phyloP scores from a whole-genome alignment of 2,797 vertebrate species.

The Xiphorhynchus erythropygius region DNA sequence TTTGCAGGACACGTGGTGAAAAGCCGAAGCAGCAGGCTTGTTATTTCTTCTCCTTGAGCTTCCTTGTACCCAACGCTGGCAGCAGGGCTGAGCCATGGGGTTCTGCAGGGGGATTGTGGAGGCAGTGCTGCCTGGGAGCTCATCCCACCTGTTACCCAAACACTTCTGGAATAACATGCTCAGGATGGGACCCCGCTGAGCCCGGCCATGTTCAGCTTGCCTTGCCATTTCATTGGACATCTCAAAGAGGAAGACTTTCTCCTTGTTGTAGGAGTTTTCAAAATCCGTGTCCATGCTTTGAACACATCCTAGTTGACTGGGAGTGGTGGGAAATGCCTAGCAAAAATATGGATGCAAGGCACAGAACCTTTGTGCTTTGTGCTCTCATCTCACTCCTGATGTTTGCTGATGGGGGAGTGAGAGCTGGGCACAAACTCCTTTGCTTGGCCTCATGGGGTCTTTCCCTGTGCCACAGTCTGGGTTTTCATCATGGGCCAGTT shows the following conservation, averaged over 20 bases:
- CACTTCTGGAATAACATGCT: neutral
- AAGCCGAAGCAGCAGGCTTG: neutral
- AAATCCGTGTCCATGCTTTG: neutral
- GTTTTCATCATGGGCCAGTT: fast-evolving
- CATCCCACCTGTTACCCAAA: neutral
- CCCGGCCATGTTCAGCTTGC: fast-evolving
- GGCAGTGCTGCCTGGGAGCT: neutral
- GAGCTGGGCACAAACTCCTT: neutral
- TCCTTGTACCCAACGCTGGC: neutral
- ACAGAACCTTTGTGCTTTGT: neutral
- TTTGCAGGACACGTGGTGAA: constrained; percentile 12
- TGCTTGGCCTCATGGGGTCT: neutral
- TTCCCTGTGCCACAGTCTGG: neutral
- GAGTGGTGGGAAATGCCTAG: neutral
- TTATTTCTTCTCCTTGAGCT: neutral
- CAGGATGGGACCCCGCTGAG: neutral
- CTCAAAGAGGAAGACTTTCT: neutral
- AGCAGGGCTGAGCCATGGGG: neutral
- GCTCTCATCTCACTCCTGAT: neutral
- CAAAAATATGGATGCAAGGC: neutral
- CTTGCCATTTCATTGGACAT: neutral
- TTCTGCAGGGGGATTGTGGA: neutral
- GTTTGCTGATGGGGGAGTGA: neutral
- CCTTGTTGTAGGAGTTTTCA: neutral
- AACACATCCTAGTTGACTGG: neutral